phyloP scores from a whole-genome alignment of 2,888 invertebrate species.

The Lagria hirta region DNA sequence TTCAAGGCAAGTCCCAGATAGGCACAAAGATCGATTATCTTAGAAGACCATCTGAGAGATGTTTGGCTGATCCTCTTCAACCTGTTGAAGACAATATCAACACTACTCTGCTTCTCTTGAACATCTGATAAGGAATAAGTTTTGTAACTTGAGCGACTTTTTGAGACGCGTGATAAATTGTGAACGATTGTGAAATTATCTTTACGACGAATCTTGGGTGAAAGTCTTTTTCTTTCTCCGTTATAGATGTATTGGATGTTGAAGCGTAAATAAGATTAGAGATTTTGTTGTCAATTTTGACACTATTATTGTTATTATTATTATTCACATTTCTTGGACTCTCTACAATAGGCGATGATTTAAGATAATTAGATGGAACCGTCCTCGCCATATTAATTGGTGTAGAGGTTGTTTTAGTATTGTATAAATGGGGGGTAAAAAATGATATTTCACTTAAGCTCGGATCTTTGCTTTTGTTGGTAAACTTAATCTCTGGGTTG shows the following conservation, averaged over 20 bases:
- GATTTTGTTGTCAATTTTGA: constrained; percentile 18
- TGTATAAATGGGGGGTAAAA: constrained; percentile 41
- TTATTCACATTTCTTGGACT: constrained; percentile 20
- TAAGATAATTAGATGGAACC: constrained; percentile 7
- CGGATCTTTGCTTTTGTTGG: constrained; percentile 28
- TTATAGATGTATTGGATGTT: too few relatives aligned
- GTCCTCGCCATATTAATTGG: constrained; percentile 41
- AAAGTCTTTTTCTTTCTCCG: too few relatives aligned
- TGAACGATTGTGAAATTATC: constrained; percentile 12
- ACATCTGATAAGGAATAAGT: constrained; percentile 11
- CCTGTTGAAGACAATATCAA: constrained; percentile 33
- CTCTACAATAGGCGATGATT: constrained; percentile 15
- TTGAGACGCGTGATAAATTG: constrained; percentile 5
- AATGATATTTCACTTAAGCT: constrained; percentile 41
- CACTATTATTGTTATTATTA: constrained; percentile 4
- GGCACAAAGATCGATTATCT: constrained; percentile 38
- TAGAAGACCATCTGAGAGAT: constrained; percentile 37
- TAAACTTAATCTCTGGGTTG: constrained; percentile 26
- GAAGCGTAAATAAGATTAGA: constrained; percentile 8
- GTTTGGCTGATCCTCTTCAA: constrained; percentile 38
- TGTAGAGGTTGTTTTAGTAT: constrained; percentile 41
- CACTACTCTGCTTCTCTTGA: constrained; percentile 12
- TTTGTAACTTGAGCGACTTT: constrained; percentile 20
- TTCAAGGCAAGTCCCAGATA: constrained; percentile 42
- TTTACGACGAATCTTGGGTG: constrained; percentile 6